Base-by-base conservation (phyloP, 1,140 invertebrate species). In the Drosophila leontia region DNA sequence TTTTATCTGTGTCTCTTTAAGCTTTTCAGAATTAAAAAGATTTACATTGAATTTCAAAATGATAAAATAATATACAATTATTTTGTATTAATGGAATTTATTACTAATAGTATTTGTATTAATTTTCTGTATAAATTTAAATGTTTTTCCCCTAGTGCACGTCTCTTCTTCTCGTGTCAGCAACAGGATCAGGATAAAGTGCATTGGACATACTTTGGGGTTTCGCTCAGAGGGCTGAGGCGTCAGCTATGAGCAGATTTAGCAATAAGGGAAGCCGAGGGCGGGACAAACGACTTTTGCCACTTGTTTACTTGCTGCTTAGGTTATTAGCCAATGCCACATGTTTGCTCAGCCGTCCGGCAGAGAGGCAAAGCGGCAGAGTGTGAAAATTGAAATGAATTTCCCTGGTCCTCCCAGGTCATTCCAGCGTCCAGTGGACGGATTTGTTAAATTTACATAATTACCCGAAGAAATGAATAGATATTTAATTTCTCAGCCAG, bases 271-370 rank as follows among this genome's bases (percentile, higher is more conserved):
- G 59, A n/a, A 47, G 29, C 23, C 59, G 5, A 7, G 26, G 58
- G 53, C 53, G 35, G 34, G 39, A 39, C 26, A 44, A 55, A 29
- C 58, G 63, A 64, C 77, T 76, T 57, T 45, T 50, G 58, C 47
- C 63, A 53, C 50, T 83, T 87, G 83, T 88, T 88, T 87, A 79
- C 81, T 81, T 45, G 50, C 77, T 72, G 84, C 85, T 87, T 84
- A 90, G 87, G 84, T 88, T 88, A 88, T 88, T 88, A 88, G 84
- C 84, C 80, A 88, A 75, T 71, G 77, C 80, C 72, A 74, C 70
- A 88, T 87, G 85, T 88, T 80, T 84, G 62, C 61, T 55, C 44
- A 67, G 63, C 56, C 62, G 47, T 50, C 42, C 58, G 12, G 80
- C 41, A 26, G 35, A 17, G 12, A 26, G 12, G n/a, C 32, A 50